These are phyloP conservation scores for Carollia perspicillata DNA, from an alignment of 2,113 vertebrate genomes.

Conservation along the genomic window DNA sequence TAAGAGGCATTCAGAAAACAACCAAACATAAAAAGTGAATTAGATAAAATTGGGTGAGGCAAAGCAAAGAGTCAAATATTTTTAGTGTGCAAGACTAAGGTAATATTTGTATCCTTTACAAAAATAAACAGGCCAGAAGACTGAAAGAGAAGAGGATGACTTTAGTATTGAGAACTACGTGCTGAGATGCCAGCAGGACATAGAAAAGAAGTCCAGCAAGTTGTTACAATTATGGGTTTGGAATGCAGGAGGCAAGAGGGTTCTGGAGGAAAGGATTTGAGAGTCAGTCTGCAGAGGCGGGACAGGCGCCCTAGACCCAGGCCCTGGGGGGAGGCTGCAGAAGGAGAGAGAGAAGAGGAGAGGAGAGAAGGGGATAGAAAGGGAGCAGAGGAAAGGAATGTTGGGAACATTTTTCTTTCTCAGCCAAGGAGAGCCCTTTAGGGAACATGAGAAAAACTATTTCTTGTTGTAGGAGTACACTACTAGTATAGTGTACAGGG, in stretches of 20 bases:
- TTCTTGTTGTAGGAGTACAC: background rate
- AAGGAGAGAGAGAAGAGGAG: background rate
- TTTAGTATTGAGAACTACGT: background rate
- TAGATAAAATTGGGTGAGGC: background rate
- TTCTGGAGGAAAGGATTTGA: background rate
- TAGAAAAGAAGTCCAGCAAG: background rate
- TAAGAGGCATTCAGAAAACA: background rate
- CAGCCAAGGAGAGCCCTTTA: background rate
- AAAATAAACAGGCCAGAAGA: conserved; percentile 2
- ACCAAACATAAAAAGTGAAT: background rate
- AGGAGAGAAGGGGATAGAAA: background rate
- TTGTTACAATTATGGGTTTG: background rate
- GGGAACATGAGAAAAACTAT: background rate
- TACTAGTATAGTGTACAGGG: no score
- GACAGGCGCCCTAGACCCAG: background rate
- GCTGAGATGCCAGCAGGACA: background rate
- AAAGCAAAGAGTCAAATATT: background rate
- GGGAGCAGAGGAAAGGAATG: background rate
- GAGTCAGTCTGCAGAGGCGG: background rate
- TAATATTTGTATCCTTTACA: background rate
- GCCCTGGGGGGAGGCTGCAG: background rate
- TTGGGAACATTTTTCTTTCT: background rate
- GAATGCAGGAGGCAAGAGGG: background rate
- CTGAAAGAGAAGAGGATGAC: background rate
- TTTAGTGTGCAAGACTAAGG: background rate